Base-by-base conservation (phyloP, 2,888 invertebrate genomes). In the Synanthedon vespiformis region DNA sequence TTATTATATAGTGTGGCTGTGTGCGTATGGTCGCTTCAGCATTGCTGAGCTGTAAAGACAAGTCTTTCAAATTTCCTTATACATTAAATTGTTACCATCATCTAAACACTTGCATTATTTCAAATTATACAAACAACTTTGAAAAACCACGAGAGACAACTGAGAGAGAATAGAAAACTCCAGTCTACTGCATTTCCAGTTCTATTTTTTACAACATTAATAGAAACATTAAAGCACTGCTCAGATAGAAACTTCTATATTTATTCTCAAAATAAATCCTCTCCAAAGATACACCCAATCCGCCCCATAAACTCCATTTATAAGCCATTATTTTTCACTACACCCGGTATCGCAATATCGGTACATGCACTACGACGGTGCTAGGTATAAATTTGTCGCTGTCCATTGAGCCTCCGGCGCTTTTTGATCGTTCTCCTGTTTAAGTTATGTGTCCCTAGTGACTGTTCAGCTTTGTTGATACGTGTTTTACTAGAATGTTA, bases 391-490 rank as follows among this genome's bases (percentile, higher is more conserved):
- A 82, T 82, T 78, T 72, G 67, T 58, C 57, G 57, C 63, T 70
- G 68, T 74, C 73, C 65, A 67, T 68, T 54, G 60, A 59, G 74
- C 77, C 80, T 69, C 63, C 66, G 71, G 80, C 73, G 72, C 74
- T 70, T 74, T 78, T 73, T 79, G 80, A 80, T 81, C 77, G 64
- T 65, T 68, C 68, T 61, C 65, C 62, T 75, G 75, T 74, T 75
- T 79, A 83, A 84, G 71, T 84, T 85, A 85, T 83, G 74, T 68
- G 70, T 76, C 84, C 84, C 84, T 63, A 63, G 82, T 67, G 85
- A 61, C 66, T 61, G 62, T 60, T 59, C 63, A 57, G 61, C 61
- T 64, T 53, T 52, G 53, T 54, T 62, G 63, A 65, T 64, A 61
- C 61, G 60, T 63, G 62, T 57, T 44, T n/a, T 44, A 44, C 14